phyloP scores from a whole-genome alignment of 2,888 invertebrate species.

The Entomobrya multifasciata region DNA sequence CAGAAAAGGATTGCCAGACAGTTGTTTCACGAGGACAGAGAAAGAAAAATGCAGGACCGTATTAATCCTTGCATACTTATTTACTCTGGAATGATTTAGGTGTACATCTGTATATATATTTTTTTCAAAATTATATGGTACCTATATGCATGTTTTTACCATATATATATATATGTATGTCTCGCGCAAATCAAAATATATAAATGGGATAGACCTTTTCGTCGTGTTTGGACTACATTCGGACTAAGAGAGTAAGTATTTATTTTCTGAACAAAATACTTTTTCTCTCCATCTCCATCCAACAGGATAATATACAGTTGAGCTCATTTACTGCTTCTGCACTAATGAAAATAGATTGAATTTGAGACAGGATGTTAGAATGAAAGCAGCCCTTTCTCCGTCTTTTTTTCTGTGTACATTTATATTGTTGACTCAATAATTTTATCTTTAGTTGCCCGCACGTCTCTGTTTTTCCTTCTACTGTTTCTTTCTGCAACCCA shows the following conservation, averaged over 20 bases:
- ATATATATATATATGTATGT: too few relatives aligned
- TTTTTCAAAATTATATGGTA: too few relatives aligned
- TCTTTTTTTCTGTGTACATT: slow-evolving; percentile 6
- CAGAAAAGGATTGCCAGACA: slow-evolving; percentile 29
- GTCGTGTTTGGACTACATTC: slow-evolving; percentile 1
- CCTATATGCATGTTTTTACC: too few relatives aligned
- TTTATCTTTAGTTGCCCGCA: slow-evolving; percentile 26
- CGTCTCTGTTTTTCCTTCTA: neutral
- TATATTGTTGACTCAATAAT: slow-evolving; percentile 5
- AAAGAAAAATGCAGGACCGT: slow-evolving; percentile 22
- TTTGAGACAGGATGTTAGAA: slow-evolving; percentile 37
- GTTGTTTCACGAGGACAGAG: neutral
- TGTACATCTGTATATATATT: slow-evolving; percentile 19
- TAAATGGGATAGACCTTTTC: neutral
- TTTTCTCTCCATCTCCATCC: slow-evolving; percentile 1
- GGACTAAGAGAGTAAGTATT: slow-evolving; percentile 25
- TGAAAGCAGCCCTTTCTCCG: neutral
- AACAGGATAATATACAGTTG: slow-evolving; percentile 41
- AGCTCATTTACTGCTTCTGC: slow-evolving; percentile 52
- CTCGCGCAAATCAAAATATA: neutral
- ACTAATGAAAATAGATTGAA: slow-evolving; percentile 69
- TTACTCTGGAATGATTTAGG: slow-evolving; percentile 13
- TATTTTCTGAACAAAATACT: slow-evolving; percentile 28
- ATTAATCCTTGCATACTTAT: slow-evolving; percentile 47
- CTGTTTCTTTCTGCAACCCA: slow-evolving; percentile 37